A percentile compares a stretch with the other conserved stretches of the same genome.
Conservation (phyloP, 2,888 invertebrate genomes). For the Neoascia interrupta region DNA sequence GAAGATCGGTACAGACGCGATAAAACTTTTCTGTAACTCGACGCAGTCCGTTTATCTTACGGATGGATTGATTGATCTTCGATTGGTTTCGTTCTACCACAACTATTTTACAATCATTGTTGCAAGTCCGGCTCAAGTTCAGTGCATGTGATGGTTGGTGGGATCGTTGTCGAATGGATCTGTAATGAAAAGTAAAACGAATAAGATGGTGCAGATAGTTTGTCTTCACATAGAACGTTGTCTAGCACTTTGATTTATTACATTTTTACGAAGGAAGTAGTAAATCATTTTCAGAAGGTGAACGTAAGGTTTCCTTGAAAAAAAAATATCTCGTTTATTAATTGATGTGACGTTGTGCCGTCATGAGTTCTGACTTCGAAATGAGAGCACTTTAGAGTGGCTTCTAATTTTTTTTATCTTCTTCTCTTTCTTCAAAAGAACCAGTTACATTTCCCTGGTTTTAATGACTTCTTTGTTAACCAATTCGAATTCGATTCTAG, state of each 20-base stretch:
- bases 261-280: slow-evolving; percentile 38
- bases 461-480: slow-evolving; percentile 22
- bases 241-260: slow-evolving; percentile 58
- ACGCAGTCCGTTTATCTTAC: slow-evolving; percentile 28
- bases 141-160: slow-evolving; percentile 39
- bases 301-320: background rate
- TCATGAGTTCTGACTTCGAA: slow-evolving; percentile 36
- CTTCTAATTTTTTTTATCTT: slow-evolving; percentile 1
- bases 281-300: slow-evolving; percentile 44
- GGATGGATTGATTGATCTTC: slow-evolving; percentile 49
- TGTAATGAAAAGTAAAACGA: slow-evolving; percentile 22
- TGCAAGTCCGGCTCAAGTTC: slow-evolving; percentile 3
- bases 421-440: background rate
- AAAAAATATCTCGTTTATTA: background rate
- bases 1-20: slow-evolving; percentile 1
- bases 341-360: slow-evolving; percentile 34
- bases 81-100: slow-evolving; percentile 24
- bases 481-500: slow-evolving; percentile 6
- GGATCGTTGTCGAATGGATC: slow-evolving; percentile 47
- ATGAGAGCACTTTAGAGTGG: no score
- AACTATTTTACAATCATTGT: slow-evolving; percentile 58
- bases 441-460: slow-evolving; percentile 16
- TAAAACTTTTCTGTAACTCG: no score
- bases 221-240: slow-evolving; percentile 11
- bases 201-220: slow-evolving; percentile 40